Conservation (phyloP, 2,113 vertebrate species). For the Pomatorhinus ruficollis region DNA sequence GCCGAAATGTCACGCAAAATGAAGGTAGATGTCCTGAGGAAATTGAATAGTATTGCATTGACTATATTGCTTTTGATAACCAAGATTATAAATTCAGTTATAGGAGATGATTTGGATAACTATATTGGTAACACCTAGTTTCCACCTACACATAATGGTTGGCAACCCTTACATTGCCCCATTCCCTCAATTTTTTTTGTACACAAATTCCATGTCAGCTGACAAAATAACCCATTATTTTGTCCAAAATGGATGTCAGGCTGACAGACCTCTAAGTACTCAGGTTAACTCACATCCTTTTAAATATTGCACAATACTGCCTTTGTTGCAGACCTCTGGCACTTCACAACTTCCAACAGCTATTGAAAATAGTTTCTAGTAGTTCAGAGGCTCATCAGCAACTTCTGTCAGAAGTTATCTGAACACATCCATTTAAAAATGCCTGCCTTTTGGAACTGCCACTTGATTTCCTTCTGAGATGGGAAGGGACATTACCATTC, state of each 20-base stretch:
- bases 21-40: neutral
- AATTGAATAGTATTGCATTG: neutral
- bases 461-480: constrained; percentile 45
- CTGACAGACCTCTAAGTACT: neutral
- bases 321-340: neutral
- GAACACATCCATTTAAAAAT: neutral
- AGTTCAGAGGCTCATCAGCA: neutral
- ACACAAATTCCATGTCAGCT: neutral
- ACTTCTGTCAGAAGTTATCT: constrained; percentile 11
- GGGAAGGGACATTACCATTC: constrained; percentile 21
- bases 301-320: neutral
- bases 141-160: neutral
- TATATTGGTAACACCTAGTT: neutral
- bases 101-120: neutral
- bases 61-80: neutral
- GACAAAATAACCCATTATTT: neutral
- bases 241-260: neutral
- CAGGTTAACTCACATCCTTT: neutral
- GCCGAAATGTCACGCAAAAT: neutral
- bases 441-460: neutral
- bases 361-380: neutral
- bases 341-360: neutral
- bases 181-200: neutral
- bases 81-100: neutral
- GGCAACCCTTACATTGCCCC: neutral